Evolutionary conservation across 2,797 vertebrate species (phyloP).

Genomic region (Dallia pectoralis): DNA sequence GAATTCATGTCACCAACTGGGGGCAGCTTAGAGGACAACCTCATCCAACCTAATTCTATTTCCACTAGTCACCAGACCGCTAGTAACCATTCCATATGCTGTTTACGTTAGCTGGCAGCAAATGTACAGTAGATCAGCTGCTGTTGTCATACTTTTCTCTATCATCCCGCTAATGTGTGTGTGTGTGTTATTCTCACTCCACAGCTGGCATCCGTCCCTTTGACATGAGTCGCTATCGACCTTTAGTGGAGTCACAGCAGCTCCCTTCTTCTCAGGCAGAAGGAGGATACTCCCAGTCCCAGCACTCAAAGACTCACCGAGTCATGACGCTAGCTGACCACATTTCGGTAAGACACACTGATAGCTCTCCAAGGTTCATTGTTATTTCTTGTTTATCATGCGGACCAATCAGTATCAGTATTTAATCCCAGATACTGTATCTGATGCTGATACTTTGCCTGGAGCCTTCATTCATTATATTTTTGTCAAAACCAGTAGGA

Average conservation of each 20-base stretch:
- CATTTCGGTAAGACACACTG: slow-evolving; percentile 85
- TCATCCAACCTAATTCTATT: slow-evolving; percentile 32
- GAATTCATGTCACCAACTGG: too few relatives aligned
- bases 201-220: slow-evolving; percentile 77
- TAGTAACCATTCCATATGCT: slow-evolving; percentile 30
- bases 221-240: slow-evolving; percentile 84
- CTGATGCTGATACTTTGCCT: background rate
- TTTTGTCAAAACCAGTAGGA: too few relatives aligned
- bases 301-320: slow-evolving; percentile 83
- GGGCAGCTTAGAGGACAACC: slow-evolving; percentile 8
- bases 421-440: background rate
- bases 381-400: background rate
- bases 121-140: slow-evolving; percentile 24
- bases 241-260: slow-evolving; percentile 80
- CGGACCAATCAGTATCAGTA: background rate
- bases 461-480: too few relatives aligned
- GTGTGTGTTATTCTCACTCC: background rate
- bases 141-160: slow-evolving; percentile 19
- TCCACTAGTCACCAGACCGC: slow-evolving; percentile 35
- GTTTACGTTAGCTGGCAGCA: slow-evolving; percentile 36
- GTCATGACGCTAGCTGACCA: slow-evolving; percentile 98
- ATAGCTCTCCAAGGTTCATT: background rate
- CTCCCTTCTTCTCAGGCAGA: slow-evolving; percentile 79
- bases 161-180: slow-evolving; percentile 15
- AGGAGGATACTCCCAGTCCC: slow-evolving; percentile 75